These are phyloP conservation scores for Cataglyphis albicans DNA, from an alignment of 2,888 invertebrate species.

Conservation along the genomic window DNA sequence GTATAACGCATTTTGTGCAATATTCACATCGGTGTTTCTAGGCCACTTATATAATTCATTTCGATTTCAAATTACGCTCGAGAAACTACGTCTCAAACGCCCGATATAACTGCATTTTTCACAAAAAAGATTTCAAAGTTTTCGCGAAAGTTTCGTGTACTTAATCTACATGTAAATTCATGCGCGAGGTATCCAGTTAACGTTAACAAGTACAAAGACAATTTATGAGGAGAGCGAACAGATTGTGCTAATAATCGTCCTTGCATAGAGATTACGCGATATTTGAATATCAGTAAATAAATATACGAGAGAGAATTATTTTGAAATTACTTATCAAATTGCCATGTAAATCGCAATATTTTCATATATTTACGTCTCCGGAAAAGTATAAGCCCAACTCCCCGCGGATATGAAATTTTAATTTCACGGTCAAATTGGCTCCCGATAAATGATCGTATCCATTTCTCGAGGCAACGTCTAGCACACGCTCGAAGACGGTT, in stretches of 20 bases:
- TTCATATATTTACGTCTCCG: background rate
- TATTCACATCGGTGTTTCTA: background rate
- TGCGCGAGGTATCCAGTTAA: constrained; percentile 19
- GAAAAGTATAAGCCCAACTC: background rate
- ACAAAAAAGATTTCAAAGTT: constrained; percentile 35
- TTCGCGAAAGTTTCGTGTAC: background rate
- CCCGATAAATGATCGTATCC: constrained; percentile 33
- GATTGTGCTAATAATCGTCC: background rate
- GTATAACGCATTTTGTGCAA: constrained; percentile 14
- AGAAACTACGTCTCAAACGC: background rate
- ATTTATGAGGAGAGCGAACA: constrained; percentile 3
- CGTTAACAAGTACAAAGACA: constrained; percentile 31
- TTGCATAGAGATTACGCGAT: constrained; percentile 1
- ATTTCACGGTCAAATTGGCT: background rate
- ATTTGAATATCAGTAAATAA: background rate
- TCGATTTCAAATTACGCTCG: background rate
- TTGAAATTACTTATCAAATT: background rate
- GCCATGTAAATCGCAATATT: constrained; percentile 16
- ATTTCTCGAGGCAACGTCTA: constrained; percentile 34
- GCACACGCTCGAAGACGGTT: constrained; percentile 16
- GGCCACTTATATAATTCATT: background rate
- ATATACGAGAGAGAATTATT: background rate
- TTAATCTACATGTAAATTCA: constrained; percentile 45
- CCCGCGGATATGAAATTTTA: constrained; percentile 4
- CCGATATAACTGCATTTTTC: constrained; percentile 18